phyloP scores from a whole-genome alignment of 2,113 vertebrate species.

The Pardalotus punctatus region DNA sequence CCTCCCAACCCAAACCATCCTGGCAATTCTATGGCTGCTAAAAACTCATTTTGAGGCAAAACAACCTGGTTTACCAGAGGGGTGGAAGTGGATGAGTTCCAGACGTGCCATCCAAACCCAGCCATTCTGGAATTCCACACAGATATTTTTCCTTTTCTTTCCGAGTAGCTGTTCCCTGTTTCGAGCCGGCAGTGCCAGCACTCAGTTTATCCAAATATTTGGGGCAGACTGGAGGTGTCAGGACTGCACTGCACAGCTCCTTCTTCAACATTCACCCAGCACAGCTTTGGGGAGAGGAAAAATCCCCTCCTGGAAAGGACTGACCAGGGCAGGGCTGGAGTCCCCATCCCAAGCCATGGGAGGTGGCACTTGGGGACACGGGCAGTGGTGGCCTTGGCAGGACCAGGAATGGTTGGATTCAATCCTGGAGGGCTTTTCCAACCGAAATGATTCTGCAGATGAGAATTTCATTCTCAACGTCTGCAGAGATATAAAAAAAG shows the following conservation, averaged over 20 bases:
- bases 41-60: background rate
- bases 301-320: background rate
- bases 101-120: background rate
- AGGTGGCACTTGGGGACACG: background rate
- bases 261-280: background rate
- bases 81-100: background rate
- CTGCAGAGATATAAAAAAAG: background rate
- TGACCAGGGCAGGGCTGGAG: background rate
- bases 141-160: background rate
- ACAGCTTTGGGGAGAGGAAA: background rate
- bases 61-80: background rate
- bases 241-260: background rate
- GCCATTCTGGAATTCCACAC: background rate
- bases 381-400: background rate
- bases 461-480: background rate
- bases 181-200: background rate
- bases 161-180: background rate
- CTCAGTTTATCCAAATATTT: accelerated
- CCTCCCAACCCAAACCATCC: background rate
- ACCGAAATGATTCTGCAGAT: background rate
- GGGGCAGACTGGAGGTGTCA: background rate
- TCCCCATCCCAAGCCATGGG: accelerated
- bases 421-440: background rate
- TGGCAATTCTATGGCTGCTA: background rate
- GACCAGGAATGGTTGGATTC: background rate